Evolutionary conservation across 2,113 vertebrate species (phyloP).

Genomic region (Alosa alosa): DNA sequence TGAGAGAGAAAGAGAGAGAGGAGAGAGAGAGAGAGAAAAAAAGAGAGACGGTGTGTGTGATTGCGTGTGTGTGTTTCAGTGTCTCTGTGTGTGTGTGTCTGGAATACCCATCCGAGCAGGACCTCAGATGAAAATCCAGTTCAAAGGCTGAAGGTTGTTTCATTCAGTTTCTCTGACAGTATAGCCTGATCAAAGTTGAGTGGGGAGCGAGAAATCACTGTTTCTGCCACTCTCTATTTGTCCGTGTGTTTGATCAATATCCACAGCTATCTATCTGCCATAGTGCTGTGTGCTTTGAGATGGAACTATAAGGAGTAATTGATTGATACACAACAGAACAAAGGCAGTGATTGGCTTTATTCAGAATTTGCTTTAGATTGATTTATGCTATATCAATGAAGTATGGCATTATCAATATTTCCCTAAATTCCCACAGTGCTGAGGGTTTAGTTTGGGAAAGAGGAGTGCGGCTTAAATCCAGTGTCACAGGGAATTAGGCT

Average conservation of each 20-base stretch:
- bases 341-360: neutral
- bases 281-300: neutral
- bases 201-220: slow-evolving; percentile 65
- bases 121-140: slow-evolving; percentile 52
- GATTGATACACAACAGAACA: neutral
- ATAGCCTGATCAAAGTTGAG: slow-evolving; percentile 71
- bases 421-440: neutral
- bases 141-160: slow-evolving; percentile 65
- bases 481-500: neutral
- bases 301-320: neutral
- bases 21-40: too few species aligned
- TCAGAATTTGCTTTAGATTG: neutral
- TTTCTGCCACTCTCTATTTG: slow-evolving; percentile 71
- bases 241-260: slow-evolving; percentile 70
- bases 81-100: slow-evolving; percentile 29
- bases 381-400: neutral
- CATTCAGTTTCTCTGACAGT: slow-evolving; percentile 58
- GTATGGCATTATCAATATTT: neutral
- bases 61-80: slow-evolving; percentile 24
- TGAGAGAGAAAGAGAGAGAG: slow-evolving; percentile 17
- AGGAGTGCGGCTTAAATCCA: neutral
- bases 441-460: neutral
- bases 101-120: slow-evolving; percentile 20
- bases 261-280: slow-evolving; percentile 34
- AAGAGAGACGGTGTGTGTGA: slow-evolving; percentile 25